A percentile compares a stretch with the other conserved stretches of the same genome.
Evolutionary conservation across 2,797 vertebrate genomes (phyloP).

Genomic region (Xerus rutilus): DNA sequence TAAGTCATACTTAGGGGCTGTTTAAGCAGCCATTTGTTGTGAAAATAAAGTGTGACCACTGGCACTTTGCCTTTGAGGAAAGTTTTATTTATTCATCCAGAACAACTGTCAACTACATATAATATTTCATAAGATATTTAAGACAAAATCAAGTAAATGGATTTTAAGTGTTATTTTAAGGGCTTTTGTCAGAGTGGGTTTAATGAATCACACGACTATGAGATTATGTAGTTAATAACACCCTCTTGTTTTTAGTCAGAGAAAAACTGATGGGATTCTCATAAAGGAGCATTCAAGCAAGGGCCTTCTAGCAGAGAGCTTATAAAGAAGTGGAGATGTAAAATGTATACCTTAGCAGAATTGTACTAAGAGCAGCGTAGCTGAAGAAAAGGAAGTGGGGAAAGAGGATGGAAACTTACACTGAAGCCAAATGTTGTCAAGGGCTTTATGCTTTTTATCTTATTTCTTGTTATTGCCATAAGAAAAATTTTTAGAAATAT

Average conservation of each 20-base stretch:
- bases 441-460: slow-evolving; percentile 23
- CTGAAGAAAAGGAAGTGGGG: not conserved
- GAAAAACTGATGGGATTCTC: not conserved
- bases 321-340: not conserved
- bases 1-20: not conserved
- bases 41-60: not conserved
- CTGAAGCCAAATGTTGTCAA: slow-evolving; percentile 1
- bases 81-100: not conserved
- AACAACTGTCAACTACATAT: slow-evolving; percentile 20
- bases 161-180: slow-evolving; percentile 56
- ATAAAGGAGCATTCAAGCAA: not conserved
- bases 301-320: not conserved
- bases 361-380: not conserved
- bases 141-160: slow-evolving; percentile 13
- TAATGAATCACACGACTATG: not conserved
- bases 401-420: slow-evolving; percentile 34
- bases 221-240: not conserved
- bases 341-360: not conserved
- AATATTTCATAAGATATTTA: slow-evolving; percentile 33
- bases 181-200: not conserved
- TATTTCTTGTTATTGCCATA: not conserved
- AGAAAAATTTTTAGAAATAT: not conserved
- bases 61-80: slow-evolving; percentile 41
- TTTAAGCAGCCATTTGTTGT: not conserved
- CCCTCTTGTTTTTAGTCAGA: not conserved